A percentile compares a stretch with the other conserved stretches of the same genome.
phyloP scores from a whole-genome alignment of 2,113 vertebrate species.

The Silurus asotus region DNA sequence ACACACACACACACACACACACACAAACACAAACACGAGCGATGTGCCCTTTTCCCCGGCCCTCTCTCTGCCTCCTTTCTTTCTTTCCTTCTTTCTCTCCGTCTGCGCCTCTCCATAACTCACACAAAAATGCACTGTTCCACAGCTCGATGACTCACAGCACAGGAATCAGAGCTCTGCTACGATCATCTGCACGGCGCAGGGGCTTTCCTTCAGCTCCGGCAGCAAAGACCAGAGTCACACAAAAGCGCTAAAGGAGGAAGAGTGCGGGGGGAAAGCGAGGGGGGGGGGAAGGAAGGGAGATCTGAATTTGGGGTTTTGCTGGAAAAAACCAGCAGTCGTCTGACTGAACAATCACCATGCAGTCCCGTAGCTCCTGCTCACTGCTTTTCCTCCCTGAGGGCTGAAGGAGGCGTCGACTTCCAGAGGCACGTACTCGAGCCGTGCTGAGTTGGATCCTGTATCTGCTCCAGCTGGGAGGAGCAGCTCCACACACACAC shows the following conservation, averaged over 20 bases:
- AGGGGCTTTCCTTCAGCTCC: slow-evolving; percentile 55
- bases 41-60: slow-evolving; percentile 29
- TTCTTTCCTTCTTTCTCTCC: slow-evolving; percentile 18
- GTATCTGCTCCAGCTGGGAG: slow-evolving; percentile 20
- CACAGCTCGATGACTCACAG: slow-evolving; percentile 54
- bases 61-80: slow-evolving; percentile 14
- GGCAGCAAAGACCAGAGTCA: slow-evolving; percentile 41
- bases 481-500: slow-evolving; percentile 8
- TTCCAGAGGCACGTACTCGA: slow-evolving; percentile 4
- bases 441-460: slow-evolving; percentile 27
- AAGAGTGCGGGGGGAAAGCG: background rate
- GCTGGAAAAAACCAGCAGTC: background rate
- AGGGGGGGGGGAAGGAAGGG: background rate
- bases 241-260: slow-evolving; percentile 5
- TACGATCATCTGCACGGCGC: slow-evolving; percentile 49
- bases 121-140: slow-evolving; percentile 60
- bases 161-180: slow-evolving; percentile 55
- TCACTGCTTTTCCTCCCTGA: slow-evolving; percentile 21
- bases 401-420: slow-evolving; percentile 38
- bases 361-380: slow-evolving; percentile 53
- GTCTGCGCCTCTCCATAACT: slow-evolving; percentile 45
- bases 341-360: slow-evolving; percentile 39
- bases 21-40: slow-evolving; percentile 28
- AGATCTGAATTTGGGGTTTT: background rate
- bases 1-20: slow-evolving; percentile 22